These are phyloP conservation scores for Leptobrachium leishanense DNA, from an alignment of 2,113 vertebrate species.

Conservation along the genomic window DNA sequence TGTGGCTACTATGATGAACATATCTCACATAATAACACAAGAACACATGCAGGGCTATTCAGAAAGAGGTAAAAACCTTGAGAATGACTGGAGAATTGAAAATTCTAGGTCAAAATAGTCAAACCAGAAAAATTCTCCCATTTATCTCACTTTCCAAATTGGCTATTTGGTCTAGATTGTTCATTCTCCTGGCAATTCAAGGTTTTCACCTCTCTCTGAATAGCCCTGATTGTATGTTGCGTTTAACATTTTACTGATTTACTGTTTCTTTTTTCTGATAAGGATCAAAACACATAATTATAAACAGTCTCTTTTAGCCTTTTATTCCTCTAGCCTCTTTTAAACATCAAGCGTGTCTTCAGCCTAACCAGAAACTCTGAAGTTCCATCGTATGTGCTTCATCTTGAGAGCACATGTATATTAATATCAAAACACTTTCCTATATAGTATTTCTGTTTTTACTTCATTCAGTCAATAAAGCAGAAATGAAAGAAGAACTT, in stretches of 20 bases:
- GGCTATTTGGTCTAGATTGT: too few species aligned
- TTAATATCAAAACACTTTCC: not conserved
- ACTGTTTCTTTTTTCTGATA: not conserved
- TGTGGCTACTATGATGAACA: too few species aligned
- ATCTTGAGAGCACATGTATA: constrained; percentile 33
- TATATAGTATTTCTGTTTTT: not conserved
- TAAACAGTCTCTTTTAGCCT: not conserved
- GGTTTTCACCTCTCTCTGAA: too few species aligned
- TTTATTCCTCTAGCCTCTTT: not conserved
- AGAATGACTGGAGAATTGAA: too few species aligned
- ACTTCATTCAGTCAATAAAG: not conserved
- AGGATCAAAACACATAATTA: not conserved
- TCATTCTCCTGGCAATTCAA: too few species aligned
- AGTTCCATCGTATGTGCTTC: not conserved
- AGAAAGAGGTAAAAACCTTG: too few species aligned
- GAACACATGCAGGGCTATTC: too few species aligned
- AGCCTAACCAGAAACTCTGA: not conserved
- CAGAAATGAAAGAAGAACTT: constrained; percentile 26
- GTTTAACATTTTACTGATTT: not conserved
- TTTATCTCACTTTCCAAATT: too few species aligned
- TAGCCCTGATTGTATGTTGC: not conserved
- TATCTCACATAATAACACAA: too few species aligned
- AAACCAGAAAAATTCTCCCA: too few species aligned
- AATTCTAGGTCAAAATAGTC: too few species aligned
- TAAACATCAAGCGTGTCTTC: not conserved